These are phyloP conservation scores for Campoletis raptor DNA, from an alignment of 2,888 invertebrate species.

Conservation along the genomic window DNA sequence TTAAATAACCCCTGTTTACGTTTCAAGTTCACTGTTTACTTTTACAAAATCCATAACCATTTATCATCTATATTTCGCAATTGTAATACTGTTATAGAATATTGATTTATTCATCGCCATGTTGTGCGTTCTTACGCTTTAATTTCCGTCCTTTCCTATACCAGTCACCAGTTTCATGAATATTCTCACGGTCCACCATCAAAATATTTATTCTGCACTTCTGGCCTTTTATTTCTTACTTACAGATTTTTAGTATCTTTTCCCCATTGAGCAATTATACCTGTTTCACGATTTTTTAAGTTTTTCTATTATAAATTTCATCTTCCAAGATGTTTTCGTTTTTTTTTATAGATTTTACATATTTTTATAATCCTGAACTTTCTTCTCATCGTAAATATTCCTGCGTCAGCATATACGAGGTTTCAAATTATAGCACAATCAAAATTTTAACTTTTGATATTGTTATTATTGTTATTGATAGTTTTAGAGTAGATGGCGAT, in stretches of 20 bases:
- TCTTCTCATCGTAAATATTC: neutral
- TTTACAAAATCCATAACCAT: neutral
- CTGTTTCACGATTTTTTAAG: too few species aligned
- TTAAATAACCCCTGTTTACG: neutral
- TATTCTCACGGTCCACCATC: neutral
- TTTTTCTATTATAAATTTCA: neutral
- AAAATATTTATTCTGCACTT: neutral
- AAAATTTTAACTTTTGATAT: too few species aligned
- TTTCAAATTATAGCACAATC: too few species aligned
- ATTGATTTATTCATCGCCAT: neutral
- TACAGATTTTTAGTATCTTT: too few species aligned
- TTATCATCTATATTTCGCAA: neutral
- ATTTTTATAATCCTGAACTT: neutral
- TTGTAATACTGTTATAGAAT: neutral
- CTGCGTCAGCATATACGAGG: neutral
- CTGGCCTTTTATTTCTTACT: too few species aligned
- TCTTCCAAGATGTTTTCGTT: neutral
- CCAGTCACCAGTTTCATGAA: neutral
- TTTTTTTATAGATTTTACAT: too few species aligned
- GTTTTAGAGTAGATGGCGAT: too few species aligned
- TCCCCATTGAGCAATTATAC: too few species aligned
- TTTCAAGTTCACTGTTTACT: neutral
- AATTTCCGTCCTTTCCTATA: neutral
- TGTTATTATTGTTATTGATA: too few species aligned
- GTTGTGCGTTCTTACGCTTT: neutral